phyloP scores from a whole-genome alignment of 2,113 vertebrate genomes.

The Paracanthobrama guichenoti region DNA sequence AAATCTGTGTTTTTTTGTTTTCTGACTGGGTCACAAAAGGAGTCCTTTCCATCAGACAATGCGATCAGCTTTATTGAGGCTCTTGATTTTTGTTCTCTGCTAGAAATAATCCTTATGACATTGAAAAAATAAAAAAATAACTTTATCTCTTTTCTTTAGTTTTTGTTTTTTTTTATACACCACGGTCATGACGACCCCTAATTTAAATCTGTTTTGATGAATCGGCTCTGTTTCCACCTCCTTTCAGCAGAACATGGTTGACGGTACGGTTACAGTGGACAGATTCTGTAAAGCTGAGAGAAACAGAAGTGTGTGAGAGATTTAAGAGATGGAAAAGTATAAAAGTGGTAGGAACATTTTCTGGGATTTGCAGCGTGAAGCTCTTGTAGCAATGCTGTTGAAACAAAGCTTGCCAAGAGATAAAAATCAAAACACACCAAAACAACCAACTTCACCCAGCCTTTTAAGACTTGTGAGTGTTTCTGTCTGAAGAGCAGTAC shows the following conservation, averaged over 20 bases:
- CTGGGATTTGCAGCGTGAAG: no score
- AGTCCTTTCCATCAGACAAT: background rate
- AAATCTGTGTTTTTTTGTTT: background rate
- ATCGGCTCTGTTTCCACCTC: background rate
- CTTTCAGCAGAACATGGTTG: background rate
- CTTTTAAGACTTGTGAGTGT: background rate
- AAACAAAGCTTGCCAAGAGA: background rate
- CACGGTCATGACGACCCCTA: background rate
- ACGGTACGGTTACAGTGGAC: background rate
- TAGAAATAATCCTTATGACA: background rate
- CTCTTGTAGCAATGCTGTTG: background rate
- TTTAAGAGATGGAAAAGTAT: background rate
- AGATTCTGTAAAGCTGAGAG: background rate
- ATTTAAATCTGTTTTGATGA: background rate
- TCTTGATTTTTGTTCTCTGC: background rate
- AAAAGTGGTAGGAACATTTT: background rate
- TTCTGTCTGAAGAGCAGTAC: background rate
- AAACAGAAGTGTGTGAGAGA: background rate
- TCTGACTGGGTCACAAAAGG: background rate
- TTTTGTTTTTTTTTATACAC: no score
- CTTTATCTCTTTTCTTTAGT: background rate
- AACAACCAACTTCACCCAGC: background rate
- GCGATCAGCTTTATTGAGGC: background rate
- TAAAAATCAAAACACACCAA: background rate
- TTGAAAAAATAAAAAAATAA: no score